A percentile compares a stretch with the other conserved stretches of the same genome.
Evolutionary conservation across 1,140 invertebrate genomes (phyloP).

Genomic region (Achatina immaculata): DNA sequence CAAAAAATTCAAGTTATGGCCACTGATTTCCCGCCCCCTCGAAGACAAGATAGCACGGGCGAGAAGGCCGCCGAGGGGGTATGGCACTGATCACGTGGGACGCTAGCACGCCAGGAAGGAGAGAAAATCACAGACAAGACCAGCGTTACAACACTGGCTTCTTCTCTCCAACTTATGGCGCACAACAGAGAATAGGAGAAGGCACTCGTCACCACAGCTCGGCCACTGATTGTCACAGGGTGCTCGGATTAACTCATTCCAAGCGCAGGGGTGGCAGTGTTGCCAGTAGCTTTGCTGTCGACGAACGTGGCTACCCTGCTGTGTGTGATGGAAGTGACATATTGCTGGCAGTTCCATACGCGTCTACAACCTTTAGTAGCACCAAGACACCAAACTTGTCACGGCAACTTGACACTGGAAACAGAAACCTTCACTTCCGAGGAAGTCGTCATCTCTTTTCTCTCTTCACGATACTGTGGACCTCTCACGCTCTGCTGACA

Average conservation of each 20-base stretch:
- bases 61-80: not conserved
- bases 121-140: not conserved
- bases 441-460: not conserved
- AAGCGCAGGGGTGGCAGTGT: too few relatives aligned
- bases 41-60: not conserved
- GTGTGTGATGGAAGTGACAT: too few relatives aligned
- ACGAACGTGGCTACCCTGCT: too few relatives aligned
- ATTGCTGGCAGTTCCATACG: too few relatives aligned
- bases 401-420: too few relatives aligned
- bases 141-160: not conserved
- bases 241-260: not conserved
- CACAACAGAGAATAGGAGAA: not conserved
- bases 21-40: too few relatives aligned
- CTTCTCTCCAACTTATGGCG: not conserved
- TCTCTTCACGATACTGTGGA: not conserved
- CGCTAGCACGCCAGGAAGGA: not conserved
- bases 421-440: too few relatives aligned
- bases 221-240: not conserved
- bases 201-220: not conserved
- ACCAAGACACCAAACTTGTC: too few relatives aligned
- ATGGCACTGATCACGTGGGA: slow-evolving; percentile 4
- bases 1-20: too few relatives aligned
- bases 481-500: not conserved
- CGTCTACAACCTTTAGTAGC: too few relatives aligned
- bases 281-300: too few relatives aligned